These are phyloP conservation scores for Eupristina koningsbergeri DNA, from an alignment of 1,140 invertebrate species.

Conservation along the genomic window DNA sequence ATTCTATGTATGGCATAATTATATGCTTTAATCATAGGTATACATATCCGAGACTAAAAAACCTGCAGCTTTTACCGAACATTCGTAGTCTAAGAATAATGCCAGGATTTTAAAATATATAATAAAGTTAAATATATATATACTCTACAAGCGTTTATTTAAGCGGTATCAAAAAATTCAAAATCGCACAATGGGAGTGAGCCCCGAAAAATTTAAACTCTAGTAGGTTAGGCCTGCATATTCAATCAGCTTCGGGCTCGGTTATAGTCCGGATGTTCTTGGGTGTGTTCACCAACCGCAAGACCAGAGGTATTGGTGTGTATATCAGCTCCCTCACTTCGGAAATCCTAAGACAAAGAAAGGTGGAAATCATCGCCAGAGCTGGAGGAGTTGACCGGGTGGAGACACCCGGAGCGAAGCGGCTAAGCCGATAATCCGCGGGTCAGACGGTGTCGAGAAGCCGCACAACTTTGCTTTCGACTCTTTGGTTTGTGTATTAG, in stretches of 20 bases:
- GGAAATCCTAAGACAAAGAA: constrained; percentile 22
- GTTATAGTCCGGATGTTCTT: not conserved
- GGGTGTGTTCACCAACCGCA: not conserved
- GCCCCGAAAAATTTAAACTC: not conserved
- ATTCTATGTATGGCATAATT: too few relatives aligned
- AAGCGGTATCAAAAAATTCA: not conserved
- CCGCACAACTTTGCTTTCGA: constrained; percentile 66
- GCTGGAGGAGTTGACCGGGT: not conserved
- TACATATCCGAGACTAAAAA: too few relatives aligned
- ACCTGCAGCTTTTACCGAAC: too few relatives aligned
- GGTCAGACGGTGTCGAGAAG: constrained; percentile 72
- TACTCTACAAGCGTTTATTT: too few relatives aligned
- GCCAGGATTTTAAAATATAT: too few relatives aligned
- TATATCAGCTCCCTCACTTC: not conserved
- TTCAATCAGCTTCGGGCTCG: too few relatives aligned
- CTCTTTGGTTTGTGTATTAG: constrained; percentile 15
- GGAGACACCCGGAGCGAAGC: constrained; percentile 55
- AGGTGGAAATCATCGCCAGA: constrained; percentile 55
- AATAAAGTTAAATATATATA: too few relatives aligned
- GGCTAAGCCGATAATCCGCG: constrained; percentile 71
- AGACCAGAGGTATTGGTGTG: not conserved
- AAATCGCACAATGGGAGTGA: not conserved
- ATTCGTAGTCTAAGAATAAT: too few relatives aligned
- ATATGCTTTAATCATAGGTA: too few relatives aligned
- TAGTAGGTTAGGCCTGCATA: not conserved